Evolutionary conservation across 2,888 invertebrate genomes (phyloP).

Genomic region (Caenorhabditis doughertyi): DNA sequence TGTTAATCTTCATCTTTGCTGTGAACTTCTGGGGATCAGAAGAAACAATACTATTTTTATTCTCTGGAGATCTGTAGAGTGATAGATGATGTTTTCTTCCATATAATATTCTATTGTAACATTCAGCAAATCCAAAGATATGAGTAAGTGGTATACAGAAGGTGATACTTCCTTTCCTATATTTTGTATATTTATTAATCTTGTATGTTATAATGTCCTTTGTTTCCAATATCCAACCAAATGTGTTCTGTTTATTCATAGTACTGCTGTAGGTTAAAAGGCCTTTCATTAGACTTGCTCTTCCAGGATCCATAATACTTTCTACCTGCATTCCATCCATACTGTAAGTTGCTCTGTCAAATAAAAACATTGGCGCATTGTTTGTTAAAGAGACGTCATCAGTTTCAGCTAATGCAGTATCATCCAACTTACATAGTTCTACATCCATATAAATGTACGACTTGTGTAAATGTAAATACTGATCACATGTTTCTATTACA

Average conservation of each 20-base stretch:
- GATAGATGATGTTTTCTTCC: slow-evolving; percentile 71
- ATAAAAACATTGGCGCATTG: slow-evolving; percentile 69
- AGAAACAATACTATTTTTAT: slow-evolving; percentile 67
- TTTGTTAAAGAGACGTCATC: slow-evolving; percentile 63
- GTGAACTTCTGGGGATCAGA: too few relatives aligned
- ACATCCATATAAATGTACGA: slow-evolving; percentile 62
- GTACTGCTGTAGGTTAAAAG: too few relatives aligned
- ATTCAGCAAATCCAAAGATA: slow-evolving; percentile 73
- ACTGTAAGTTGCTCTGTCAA: slow-evolving; percentile 67
- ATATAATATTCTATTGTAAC: slow-evolving; percentile 73
- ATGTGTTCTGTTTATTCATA: too few relatives aligned
- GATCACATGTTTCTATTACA: slow-evolving; percentile 67
- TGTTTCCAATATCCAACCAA: too few relatives aligned
- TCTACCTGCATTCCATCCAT: slow-evolving; percentile 63
- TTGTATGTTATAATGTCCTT: too few relatives aligned
- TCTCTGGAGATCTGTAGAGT: slow-evolving; percentile 73
- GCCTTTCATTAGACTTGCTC: slow-evolving; percentile 17
- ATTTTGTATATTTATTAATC: slow-evolving; percentile 71
- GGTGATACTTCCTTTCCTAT: slow-evolving; percentile 71
- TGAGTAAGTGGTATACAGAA: slow-evolving; percentile 62
- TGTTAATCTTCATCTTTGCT: too few relatives aligned
- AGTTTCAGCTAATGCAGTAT: slow-evolving; percentile 17
- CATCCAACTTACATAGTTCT: slow-evolving; percentile 46
- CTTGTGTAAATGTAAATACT: slow-evolving; percentile 36
- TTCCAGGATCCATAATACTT: slow-evolving; percentile 4